Evolutionary conservation across 2,888 invertebrate species (phyloP).

Genomic region (Cryptus armator): DNA sequence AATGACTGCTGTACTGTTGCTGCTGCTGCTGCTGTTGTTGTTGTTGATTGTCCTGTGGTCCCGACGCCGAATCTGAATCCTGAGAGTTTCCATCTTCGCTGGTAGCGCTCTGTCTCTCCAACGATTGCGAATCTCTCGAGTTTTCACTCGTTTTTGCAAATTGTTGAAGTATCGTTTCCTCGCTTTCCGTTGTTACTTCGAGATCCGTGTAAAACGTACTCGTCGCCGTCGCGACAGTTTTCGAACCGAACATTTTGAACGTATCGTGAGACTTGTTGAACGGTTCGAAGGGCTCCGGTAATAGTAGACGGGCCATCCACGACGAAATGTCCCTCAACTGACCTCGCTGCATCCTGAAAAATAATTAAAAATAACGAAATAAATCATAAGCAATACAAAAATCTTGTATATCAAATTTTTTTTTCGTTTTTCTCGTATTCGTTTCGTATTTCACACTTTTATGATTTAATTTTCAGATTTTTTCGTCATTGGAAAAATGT

Average conservation of each 20-base stretch:
- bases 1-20: constrained; percentile 78
- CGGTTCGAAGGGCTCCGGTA: constrained; percentile 79
- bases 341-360: constrained; percentile 81
- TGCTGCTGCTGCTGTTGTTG: constrained; percentile 56
- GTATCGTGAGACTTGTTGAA: constrained; percentile 70
- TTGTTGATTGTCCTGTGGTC: constrained; percentile 74
- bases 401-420: not conserved
- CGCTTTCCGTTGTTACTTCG: constrained; percentile 73
- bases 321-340: constrained; percentile 81
- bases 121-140: constrained; percentile 74
- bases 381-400: not conserved
- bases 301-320: constrained; percentile 80
- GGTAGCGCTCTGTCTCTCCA: constrained; percentile 77
- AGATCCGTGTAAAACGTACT: constrained; percentile 83
- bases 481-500: not conserved
- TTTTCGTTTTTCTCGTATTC: not conserved
- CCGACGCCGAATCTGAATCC: constrained; percentile 77
- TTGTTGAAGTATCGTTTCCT: constrained; percentile 65
- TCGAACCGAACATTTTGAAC: constrained; percentile 83
- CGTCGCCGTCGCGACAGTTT: constrained; percentile 76
- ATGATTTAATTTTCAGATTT: not conserved
- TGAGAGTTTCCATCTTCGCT: constrained; percentile 81
- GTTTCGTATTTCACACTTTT: not conserved
- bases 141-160: constrained; percentile 59
- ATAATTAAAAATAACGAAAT: constrained; percentile 10